These are phyloP conservation scores for Rhinoraja longicauda DNA, from an alignment of 2,797 vertebrate genomes.

Conservation along the genomic window DNA sequence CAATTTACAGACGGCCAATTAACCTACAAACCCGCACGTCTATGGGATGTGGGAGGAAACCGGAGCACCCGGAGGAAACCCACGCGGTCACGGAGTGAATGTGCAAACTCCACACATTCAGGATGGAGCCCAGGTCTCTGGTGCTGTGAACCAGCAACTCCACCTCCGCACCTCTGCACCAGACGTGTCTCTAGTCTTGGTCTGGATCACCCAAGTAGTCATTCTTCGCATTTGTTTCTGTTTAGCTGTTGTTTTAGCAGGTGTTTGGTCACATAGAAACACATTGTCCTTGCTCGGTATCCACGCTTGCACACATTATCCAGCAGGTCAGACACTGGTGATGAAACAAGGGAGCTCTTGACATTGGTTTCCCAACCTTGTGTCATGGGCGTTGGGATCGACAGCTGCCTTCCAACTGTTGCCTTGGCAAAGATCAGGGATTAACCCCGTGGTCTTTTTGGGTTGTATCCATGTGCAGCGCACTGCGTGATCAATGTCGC, in stretches of 20 bases:
- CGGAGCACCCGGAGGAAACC: too few relatives aligned
- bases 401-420: neutral
- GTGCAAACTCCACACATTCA: too few relatives aligned
- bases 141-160: too few relatives aligned
- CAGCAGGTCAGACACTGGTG: neutral
- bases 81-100: too few relatives aligned
- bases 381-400: neutral
- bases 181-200: neutral
- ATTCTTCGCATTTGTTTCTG: neutral
- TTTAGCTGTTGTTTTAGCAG: too few relatives aligned
- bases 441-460: neutral
- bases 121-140: too few relatives aligned
- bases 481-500: neutral
- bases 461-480: neutral
- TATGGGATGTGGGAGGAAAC: too few relatives aligned
- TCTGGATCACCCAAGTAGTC: neutral
- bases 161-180: too few relatives aligned
- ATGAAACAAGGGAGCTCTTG: neutral
- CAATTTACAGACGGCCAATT: too few relatives aligned
- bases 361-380: neutral
- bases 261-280: neutral
- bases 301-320: neutral
- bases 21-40: too few relatives aligned
- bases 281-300: neutral
- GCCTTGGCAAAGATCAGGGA: neutral